phyloP scores from a whole-genome alignment of 2,888 invertebrate genomes.

The Philhelius pedissequus region DNA sequence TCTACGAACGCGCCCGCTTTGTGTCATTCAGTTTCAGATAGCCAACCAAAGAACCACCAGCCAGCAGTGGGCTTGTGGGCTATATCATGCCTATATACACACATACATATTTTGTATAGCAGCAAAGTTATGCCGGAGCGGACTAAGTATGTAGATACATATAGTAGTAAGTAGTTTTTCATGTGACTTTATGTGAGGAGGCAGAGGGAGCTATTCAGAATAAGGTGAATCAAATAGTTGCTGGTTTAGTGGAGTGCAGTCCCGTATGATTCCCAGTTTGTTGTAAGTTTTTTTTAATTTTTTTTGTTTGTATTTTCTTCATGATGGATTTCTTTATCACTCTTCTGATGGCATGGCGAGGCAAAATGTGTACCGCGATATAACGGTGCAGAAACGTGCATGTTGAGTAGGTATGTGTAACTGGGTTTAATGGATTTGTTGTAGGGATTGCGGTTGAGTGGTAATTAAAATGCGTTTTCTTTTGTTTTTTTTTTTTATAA shows the following conservation, averaged over 20 bases:
- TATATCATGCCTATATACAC: too few species aligned
- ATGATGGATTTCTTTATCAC: conserved; percentile 59
- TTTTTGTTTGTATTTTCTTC: conserved; percentile 10
- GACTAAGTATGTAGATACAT: too few species aligned
- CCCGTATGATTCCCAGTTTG: conserved; percentile 65
- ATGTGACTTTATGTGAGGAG: not conserved
- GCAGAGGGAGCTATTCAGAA: not conserved
- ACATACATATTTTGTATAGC: not conserved
- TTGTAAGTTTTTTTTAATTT: conserved; percentile 11
- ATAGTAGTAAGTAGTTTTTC: not conserved
- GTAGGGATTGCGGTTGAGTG: conserved; percentile 66
- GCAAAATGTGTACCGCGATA: conserved; percentile 60
- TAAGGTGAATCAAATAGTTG: conserved; percentile 49
- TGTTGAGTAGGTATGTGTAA: conserved; percentile 65
- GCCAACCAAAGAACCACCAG: not conserved
- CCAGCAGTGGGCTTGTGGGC: conserved; percentile 19
- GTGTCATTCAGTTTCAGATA: conserved; percentile 1
- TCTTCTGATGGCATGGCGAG: conserved; percentile 9
- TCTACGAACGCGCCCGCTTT: conserved; percentile 38
- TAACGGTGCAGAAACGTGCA: conserved; percentile 63
- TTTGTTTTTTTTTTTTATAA: not conserved
- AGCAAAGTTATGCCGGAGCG: conserved; percentile 23
- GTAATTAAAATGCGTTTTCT: conserved; percentile 63
- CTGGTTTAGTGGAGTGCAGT: conserved; percentile 39
- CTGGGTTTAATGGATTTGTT: conserved; percentile 66